Base-by-base conservation (phyloP, 2,888 invertebrate genomes). In the Apocheima hispidaria region DNA sequence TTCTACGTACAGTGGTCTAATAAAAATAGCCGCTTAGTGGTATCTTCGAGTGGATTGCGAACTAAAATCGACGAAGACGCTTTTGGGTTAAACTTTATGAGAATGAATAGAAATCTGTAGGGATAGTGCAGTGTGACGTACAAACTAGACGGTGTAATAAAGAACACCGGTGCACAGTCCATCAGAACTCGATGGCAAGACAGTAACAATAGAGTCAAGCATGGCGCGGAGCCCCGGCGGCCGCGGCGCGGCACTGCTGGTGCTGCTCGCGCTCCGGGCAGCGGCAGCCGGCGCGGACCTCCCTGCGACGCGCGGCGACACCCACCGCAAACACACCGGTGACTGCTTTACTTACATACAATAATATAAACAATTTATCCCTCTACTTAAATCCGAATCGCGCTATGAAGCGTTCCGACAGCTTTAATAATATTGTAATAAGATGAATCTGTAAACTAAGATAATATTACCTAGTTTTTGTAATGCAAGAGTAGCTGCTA, bases 221-320 rank as follows among this genome's bases (percentile, higher is more conserved):
- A 44, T 44, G 44, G 28, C 41, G 12, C 16, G 44, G 26, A 44
- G 16, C 7, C 9, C 44, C 26, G 44, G 44, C 26, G 21, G 38
- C 41, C 26, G 26, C 16, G 44, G 16, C 9, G 21, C 16, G 44
- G 16, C 9, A n/a, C 9, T 41, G 52, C 56, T 26, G 38, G 58
- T 50, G 49, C 69, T 68, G 35, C 68, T 69, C 48, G 65, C 66
- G 54, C 56, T 68, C 66, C 63, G 66, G 60, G 69, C 61, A 60
- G 69, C 59, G 56, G 53, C 54, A 51, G 55, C 56, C 56, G 43
- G 52, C 50, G 48, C 69, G 63, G 26, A 66, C 43, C 63, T 51
- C 64, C 21, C 49, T 9, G 12, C 40, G 18, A 9, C 40, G 36
- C 16, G 1, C 21, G 21, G 12, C 7, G 43, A n/a, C 14, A 4